phyloP scores from a whole-genome alignment of 2,888 invertebrate genomes.

The Erebia aethiops region DNA sequence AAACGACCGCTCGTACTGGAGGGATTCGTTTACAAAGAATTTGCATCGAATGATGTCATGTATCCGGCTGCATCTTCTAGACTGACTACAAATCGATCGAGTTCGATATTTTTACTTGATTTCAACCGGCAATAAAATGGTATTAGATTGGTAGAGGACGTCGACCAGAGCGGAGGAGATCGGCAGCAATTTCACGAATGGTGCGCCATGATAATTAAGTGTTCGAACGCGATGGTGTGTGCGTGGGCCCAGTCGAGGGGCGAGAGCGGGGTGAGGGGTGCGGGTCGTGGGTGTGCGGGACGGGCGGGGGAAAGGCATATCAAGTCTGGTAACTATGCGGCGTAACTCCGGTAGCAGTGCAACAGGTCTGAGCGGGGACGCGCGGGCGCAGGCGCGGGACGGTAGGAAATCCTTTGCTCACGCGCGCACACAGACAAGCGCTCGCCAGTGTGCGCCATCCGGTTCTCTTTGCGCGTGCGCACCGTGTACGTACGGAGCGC shows the following conservation, averaged over 20 bases:
- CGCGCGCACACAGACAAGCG: conserved; percentile 61
- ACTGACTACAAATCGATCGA: conserved; percentile 68
- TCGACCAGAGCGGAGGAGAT: conserved; percentile 71
- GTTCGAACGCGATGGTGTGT: conserved; percentile 67
- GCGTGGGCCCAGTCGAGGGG: conserved; percentile 58
- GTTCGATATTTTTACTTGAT: conserved; percentile 65
- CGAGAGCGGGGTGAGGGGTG: conserved; percentile 43
- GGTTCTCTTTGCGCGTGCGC: conserved; percentile 73
- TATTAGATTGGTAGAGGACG: conserved; percentile 75
- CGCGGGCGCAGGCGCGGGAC: conserved; percentile 63
- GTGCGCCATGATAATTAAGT: conserved; percentile 75
- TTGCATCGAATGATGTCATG: conserved; percentile 76
- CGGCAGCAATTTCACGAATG: conserved; percentile 75
- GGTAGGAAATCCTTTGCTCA: conserved; percentile 80
- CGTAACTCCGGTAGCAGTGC: conserved; percentile 83
- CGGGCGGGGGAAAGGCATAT: conserved; percentile 69
- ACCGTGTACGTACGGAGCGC: conserved; percentile 52
- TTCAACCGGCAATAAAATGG: conserved; percentile 72
- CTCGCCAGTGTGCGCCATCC: conserved; percentile 73
- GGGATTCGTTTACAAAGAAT: conserved; percentile 58
- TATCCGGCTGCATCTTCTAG: conserved; percentile 70
- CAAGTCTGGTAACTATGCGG: conserved; percentile 82
- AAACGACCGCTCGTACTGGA: conserved; percentile 47
- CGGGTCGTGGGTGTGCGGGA: conserved; percentile 50
- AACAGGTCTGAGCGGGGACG: conserved; percentile 77